phyloP scores from a whole-genome alignment of 2,113 vertebrate species.

The Platycercus adscitus region DNA sequence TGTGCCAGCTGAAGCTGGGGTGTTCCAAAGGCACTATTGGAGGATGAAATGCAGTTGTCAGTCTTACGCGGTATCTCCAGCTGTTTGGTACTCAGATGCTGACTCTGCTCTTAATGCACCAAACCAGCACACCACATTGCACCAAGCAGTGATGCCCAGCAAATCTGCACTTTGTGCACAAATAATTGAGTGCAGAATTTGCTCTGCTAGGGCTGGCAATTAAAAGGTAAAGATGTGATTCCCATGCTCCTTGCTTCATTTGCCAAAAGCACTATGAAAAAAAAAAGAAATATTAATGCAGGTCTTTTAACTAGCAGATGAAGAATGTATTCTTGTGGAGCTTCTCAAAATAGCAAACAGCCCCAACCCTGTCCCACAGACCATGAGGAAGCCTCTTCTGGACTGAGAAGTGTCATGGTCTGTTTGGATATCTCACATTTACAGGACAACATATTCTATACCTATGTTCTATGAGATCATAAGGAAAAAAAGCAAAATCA shows the following conservation, averaged over 20 bases:
- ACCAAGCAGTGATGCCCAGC: background rate
- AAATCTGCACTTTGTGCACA: background rate
- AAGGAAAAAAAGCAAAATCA: background rate
- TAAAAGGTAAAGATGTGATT: background rate
- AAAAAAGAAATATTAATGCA: background rate
- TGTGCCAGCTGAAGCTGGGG: background rate
- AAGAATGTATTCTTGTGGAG: background rate
- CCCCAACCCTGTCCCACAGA: background rate
- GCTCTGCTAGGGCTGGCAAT: background rate
- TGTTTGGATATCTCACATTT: background rate
- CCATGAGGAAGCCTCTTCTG: background rate
- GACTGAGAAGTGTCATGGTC: background rate
- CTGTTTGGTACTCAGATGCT: background rate
- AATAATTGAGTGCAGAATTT: background rate
- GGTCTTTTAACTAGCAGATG: background rate
- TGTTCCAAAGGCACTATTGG: background rate
- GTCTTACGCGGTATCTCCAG: background rate
- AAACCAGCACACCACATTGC: background rate
- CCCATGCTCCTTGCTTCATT: background rate
- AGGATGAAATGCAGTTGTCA: background rate
- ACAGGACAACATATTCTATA: background rate
- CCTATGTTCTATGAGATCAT: background rate
- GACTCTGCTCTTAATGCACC: background rate
- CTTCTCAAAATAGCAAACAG: background rate
- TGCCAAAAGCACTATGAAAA: background rate